Evolutionary conservation across 2,888 invertebrate genomes (phyloP), one percentile per base, ranked within the genome.

Genomic region (Coecobrya sp.): DNA sequence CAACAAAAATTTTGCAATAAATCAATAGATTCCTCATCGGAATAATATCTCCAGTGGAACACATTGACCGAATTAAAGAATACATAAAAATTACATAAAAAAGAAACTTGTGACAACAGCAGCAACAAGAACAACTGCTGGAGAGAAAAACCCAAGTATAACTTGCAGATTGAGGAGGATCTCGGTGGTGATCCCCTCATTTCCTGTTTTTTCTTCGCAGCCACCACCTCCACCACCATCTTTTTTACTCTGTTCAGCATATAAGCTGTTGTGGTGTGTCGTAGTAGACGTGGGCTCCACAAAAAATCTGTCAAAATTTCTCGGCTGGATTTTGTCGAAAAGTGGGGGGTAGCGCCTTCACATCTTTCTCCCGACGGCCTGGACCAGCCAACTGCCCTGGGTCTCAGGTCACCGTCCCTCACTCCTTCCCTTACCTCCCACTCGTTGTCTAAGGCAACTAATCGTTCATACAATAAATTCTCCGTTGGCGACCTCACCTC

Each of bases 301-400:
- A 27, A 65, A 91, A 91, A 94, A 96, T 96, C 97, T 97, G 97
- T 97, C 98, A 98, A 97, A 98, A 98, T 98, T 98, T 98, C 98
- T 97, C 98, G 98, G 97, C 98, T 98, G 97, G 98, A 98, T 97
- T 98, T 98, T 97, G 97, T 98, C 97, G 98, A 98, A 97, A 98
- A 98, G 98, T 98, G 98, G 98, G 98, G 98, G 98, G 98, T 98
- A 97, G 98, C 98, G 97, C 98, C 98, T 97, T 94, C 94, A 92
- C 94, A 93, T 70, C 88, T 95, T 55, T 95, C 94, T 94, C 94
- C 95, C 94, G 94, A 94, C 93, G 94, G 95, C 93, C 94, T 94
- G 93, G 94, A 94, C 93, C 94, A 93, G 93, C 94, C 93, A 93
- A 94, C 93, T 92, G 86, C 93, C 94, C 92, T 93, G 88, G 91